Percentiles rank a stretch among this genome's conserved stretches.
These are phyloP conservation scores for Cinclus mexicanus DNA, from an alignment of 2,113 vertebrate genomes.

Conservation along the genomic window DNA sequence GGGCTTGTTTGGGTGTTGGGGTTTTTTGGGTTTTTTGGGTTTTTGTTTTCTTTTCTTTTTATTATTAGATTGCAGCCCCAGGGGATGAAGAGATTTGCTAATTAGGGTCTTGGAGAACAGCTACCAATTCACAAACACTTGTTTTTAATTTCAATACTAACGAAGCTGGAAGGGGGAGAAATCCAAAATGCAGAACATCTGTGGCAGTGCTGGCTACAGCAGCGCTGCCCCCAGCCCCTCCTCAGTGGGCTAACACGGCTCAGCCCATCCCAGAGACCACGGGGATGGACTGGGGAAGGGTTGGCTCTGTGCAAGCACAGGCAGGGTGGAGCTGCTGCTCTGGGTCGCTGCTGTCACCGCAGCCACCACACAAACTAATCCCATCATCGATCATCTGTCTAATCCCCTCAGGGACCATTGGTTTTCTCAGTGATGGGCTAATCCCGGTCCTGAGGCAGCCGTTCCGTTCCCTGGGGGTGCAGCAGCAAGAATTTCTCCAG, in stretches of 20 bases:
- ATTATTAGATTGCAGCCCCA: constrained; percentile 65
- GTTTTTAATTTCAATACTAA: constrained; percentile 69
- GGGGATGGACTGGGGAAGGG: neutral
- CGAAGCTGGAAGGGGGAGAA: constrained; percentile 4
- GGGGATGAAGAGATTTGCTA: constrained; percentile 63
- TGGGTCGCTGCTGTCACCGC: neutral
- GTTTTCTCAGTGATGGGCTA: neutral
- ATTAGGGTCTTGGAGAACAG: constrained; percentile 64
- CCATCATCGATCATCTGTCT: neutral
- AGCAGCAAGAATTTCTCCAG: neutral
- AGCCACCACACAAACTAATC: neutral
- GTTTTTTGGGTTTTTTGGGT: neutral
- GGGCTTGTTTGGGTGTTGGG: constrained; percentile 48
- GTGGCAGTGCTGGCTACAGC: neutral
- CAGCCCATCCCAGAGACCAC: neutral
- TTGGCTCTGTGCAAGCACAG: neutral
- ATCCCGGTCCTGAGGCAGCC: neutral
- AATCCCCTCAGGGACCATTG: neutral
- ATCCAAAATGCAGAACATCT: constrained; percentile 9
- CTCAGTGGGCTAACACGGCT: neutral
- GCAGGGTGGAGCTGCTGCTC: neutral
- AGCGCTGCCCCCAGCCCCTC: neutral
- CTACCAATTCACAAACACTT: constrained; percentile 60
- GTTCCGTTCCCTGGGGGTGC: neutral
- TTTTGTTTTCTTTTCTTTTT: neutral